Base-by-base conservation (phyloP, 2,113 vertebrate genomes). In the Xiphias gladius region DNA sequence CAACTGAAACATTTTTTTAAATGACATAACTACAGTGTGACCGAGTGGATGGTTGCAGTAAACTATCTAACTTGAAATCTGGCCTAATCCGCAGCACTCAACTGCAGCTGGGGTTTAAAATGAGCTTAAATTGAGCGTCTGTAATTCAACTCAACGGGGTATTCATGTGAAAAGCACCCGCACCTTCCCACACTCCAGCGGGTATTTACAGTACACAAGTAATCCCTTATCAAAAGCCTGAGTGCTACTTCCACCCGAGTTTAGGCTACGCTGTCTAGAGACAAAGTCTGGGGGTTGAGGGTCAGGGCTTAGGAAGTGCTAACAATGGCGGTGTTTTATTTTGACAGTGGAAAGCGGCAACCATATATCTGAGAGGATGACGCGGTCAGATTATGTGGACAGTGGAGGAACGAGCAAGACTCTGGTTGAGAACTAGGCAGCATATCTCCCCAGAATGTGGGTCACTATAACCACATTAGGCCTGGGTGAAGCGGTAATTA, bases 391-490 rank as follows among this genome's bases (percentile, higher is more conserved):
- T 83, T 58, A 37, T 83, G 79, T 66, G 83, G 87, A 85, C 72
- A 22, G 74, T 20, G 61, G 68, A 74, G 79, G 76, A 63, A 62
- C 79, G 76, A 79, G 75, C 76, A 68, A 80, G 83, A 87, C 68
- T 85, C 69, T 10, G 86, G 80, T 75, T 70, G 80, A 89, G 86
- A 77, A 76, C 72, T 0, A 87, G 76, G 89, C 86, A 73, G 81
- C 54, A 26, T 80, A 70, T 82, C 86, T 91, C 89, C 86, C 83
- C 87, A 84, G 92, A 95, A 94, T 95, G 92, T 94, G 89, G 94
- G 94, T 93, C 94, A 91, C 84, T 83, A 78, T 91, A 89, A 94
- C 93, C 93, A 91, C 90, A 91, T 94, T 94, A 94, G 88, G 83
- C 67, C 81, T 26, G 88, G 76, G 39, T 73, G 82, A 85, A 80